phyloP scores from a whole-genome alignment of 1,140 invertebrate species.

The Neomicropteryx cornuta region DNA sequence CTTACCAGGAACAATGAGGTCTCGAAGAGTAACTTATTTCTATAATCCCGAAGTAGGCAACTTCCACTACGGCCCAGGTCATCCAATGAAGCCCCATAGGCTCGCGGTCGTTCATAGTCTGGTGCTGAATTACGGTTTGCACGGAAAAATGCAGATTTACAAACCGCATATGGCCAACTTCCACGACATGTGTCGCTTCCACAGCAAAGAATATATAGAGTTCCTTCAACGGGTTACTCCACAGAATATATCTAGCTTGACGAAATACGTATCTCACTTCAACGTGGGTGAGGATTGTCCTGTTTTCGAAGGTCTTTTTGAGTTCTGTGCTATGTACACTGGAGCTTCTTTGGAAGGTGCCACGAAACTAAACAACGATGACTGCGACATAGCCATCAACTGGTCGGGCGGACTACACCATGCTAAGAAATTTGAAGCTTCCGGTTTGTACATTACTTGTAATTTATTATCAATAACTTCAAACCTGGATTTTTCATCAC shows the following conservation, averaged over 20 bases:
- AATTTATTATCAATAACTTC: too few species aligned
- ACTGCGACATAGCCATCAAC: slow-evolving; percentile 96
- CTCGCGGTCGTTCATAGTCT: slow-evolving; percentile 91
- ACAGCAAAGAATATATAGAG: slow-evolving; percentile 97
- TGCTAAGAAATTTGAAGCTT: slow-evolving; percentile 98
- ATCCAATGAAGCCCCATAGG: slow-evolving; percentile 98
- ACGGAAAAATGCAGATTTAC: slow-evolving; percentile 97
- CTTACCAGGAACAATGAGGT: slow-evolving; percentile 48
- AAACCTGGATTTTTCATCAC: too few species aligned
- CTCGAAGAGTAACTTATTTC: slow-evolving; percentile 81
- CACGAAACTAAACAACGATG: slow-evolving; percentile 85
- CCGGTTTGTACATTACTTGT: slow-evolving; percentile 46
- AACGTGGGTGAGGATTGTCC: slow-evolving; percentile 99
- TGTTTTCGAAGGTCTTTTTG: slow-evolving; percentile 96
- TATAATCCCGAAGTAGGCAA: slow-evolving; percentile 93
- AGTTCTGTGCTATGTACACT: slow-evolving; percentile 97
- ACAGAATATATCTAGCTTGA: slow-evolving; percentile 80
- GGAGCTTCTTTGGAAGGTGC: slow-evolving; percentile 91
- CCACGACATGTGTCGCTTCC: slow-evolving; percentile 97
- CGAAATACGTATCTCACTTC: slow-evolving; percentile 86
- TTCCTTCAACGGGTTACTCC: slow-evolving; percentile 94
- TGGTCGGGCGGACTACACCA: slow-evolving; percentile 99
- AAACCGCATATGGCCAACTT: slow-evolving; percentile 85
- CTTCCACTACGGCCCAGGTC: slow-evolving; percentile 92
- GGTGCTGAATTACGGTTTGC: slow-evolving; percentile 89